Evolutionary conservation across 1,140 invertebrate genomes (phyloP), one percentile per base, ranked within the genome.

Genomic region (Gonatopus flavifemur): DNA sequence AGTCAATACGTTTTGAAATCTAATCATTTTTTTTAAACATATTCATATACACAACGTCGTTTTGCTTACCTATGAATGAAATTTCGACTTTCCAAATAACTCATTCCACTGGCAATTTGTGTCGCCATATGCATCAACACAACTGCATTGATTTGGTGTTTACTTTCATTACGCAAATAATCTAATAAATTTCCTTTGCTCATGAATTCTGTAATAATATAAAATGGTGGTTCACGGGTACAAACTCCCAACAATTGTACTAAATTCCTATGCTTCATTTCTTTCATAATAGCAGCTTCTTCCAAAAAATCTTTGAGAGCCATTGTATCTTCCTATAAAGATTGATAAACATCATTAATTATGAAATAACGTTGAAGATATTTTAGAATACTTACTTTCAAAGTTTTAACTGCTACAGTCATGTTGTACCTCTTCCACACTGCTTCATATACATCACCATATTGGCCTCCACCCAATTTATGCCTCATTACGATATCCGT

Each of bases 161-260:
- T 88, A 67, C 89, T 93, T 40, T 89, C 89, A 58, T 90, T 91
- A 19, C 97, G 84, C 46, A 99, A 75, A 76, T 96, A 99, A 76
- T 99, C 96, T 15, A 99, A 79, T 31, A 99, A 80, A 78, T 99
- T 99, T 36, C 97, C 97, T 66, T 96, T 91, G 42, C 90, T 90
- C 97, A 99, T 99, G 73, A 98, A 99, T 79, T 98, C 97, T 7
- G 97, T 99, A 55, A 99, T 96, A 62, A 99, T 99, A 75, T 98
- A 99, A 78, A 98, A 98, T 1, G 97, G 97, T 4, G 96, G 94
- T 76, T 98, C 96, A 21, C 95, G 80, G 0, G 96, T 99, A 79
- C 96, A 99, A 21, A 99, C 96, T 57, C 89, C 88, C 59, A 98
- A 84, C 48, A 99, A 81, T 80, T 98, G 95, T 42, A 99, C 96